Base-by-base conservation (phyloP, 2,797 vertebrate genomes). In the Oreonectes daqikongensis region DNA sequence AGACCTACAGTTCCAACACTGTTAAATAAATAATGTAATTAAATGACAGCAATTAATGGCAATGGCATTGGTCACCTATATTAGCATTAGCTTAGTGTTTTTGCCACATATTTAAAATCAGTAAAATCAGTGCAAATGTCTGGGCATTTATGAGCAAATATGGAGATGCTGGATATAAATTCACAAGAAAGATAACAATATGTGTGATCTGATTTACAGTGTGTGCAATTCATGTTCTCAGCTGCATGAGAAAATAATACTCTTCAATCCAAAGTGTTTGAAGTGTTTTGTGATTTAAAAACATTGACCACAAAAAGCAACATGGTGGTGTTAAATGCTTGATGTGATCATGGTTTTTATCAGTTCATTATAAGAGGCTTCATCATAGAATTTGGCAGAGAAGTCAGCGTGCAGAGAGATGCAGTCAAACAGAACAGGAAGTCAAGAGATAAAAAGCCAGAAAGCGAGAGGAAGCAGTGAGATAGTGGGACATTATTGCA, bases 241-340 rank as follows among this genome's bases (percentile, higher is more conserved):
- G 44, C 14, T 5, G 15, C 20, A 63, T 64, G 44, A 52, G 61
- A 38, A 65, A 53, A 65, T 74, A 18, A 42, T 53, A 38, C 72
- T 20, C 12, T 35, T 35, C 65, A 44, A 46, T n/a, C 40, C 9
- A 15, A 38, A 68, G 28, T 48, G 38, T 50, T 15, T 60, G 18
- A 26, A 59, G 9, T 46, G n/a, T 57, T 75, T 67, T 32, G 65
- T 76, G n/a, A 68, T 75, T 59, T 68, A 28, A 53, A 76, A 68
- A 60, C 28, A 48, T 59, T 5, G 14, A 8, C 5, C 8, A 2
- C 22, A 57, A 35, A 64, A 75, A 75, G 42, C 12, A 18, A 55
- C 61, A 44, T 67, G 15, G 28, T n/a, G 30, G 26, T 60, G 57
- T 30, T 35, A 6, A 2, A 11, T 52, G 53, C 60, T 66, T 22